Base-by-base conservation (phyloP, 2,888 invertebrate genomes). In the Calameuta idolon region DNA sequence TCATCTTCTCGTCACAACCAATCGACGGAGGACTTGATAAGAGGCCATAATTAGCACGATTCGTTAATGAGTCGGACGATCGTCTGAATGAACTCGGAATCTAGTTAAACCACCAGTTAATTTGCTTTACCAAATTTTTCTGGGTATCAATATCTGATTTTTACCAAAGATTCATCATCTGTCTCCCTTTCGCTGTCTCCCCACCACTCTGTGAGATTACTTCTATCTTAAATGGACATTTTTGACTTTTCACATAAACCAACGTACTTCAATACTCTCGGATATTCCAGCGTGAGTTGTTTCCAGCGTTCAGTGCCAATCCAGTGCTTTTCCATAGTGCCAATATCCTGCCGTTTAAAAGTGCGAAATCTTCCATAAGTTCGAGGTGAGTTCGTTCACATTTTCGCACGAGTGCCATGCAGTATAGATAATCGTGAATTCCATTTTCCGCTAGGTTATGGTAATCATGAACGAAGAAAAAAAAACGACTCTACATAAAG, bases 41-140 rank as follows among this genome's bases (percentile, higher is more conserved):
- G 84, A 79, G 81, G 85, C 87, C 89, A 87, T 90, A 90, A 90
- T 90, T 90, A 90, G 84, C 86, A 79, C 83, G 88, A 87, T 89
- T 89, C 86, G 88, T 90, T 90, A 90, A 90, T 88, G 87, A 89
- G 84, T 80, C 79, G 81, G 77, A 81, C 84, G 80, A 74, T 37
- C 81, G 79, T 80, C 82, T 87, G 84, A 88, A 88, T 87, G 87
- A 85, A 85, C 82, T 83, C 81, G 71, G 34, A 71, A 71, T 34
- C 34, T 71, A 71, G 71, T 71, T n/a, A 34, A 71, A 31, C 12
- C 34, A 15, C 31, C 12, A 71, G 31, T 71, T 34, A 71, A 71
- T 71, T 34, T 71, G 11, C 34, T 71, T 31, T 31, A 71, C 71
- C 71, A 5, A 55, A 55, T 71, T 34, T 31, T 71, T 33, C 71